Evolutionary conservation across 2,888 invertebrate species (phyloP).

Genomic region (Keiferia lycopersicella): DNA sequence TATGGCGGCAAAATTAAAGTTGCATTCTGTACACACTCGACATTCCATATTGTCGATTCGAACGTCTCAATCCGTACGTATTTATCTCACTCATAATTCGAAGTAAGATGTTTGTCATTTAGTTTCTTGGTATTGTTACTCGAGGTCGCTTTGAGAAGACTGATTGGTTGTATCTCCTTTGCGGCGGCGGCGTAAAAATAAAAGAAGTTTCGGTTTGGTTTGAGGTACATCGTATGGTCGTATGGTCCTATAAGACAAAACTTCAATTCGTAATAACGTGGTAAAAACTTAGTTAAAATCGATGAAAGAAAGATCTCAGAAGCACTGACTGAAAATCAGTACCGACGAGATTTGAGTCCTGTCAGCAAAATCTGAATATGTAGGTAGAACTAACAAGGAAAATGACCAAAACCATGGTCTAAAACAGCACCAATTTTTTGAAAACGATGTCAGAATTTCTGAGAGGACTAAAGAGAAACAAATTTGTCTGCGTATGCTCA

Average conservation of each 20-base stretch:
- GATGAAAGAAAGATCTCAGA: too few relatives aligned
- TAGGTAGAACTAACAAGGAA: too few relatives aligned
- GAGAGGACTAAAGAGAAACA: too few relatives aligned
- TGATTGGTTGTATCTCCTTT: conserved; percentile 10
- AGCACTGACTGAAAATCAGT: too few relatives aligned
- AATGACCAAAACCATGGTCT: too few relatives aligned
- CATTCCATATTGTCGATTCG: conserved; percentile 62
- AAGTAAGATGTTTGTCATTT: conserved; percentile 38
- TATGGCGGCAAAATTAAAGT: neutral
- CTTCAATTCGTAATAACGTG: too few relatives aligned
- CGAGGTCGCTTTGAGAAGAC: neutral
- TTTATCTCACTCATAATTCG: conserved; percentile 60
- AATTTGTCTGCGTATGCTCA: too few relatives aligned
- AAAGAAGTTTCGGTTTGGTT: neutral
- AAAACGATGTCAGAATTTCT: too few relatives aligned
- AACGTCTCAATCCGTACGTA: conserved; percentile 70
- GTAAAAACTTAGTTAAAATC: too few relatives aligned
- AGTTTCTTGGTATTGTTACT: conserved; percentile 19
- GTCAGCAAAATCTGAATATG: too few relatives aligned
- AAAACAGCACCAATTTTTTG: too few relatives aligned
- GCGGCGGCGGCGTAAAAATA: neutral
- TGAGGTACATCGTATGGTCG: neutral
- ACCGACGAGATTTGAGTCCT: too few relatives aligned
- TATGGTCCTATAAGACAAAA: neutral
- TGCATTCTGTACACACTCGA: conserved; percentile 43